A percentile compares a stretch with the other conserved stretches of the same genome.
These are phyloP conservation scores for Theocolax elegans DNA, from an alignment of 1,140 invertebrate species.

Conservation along the genomic window DNA sequence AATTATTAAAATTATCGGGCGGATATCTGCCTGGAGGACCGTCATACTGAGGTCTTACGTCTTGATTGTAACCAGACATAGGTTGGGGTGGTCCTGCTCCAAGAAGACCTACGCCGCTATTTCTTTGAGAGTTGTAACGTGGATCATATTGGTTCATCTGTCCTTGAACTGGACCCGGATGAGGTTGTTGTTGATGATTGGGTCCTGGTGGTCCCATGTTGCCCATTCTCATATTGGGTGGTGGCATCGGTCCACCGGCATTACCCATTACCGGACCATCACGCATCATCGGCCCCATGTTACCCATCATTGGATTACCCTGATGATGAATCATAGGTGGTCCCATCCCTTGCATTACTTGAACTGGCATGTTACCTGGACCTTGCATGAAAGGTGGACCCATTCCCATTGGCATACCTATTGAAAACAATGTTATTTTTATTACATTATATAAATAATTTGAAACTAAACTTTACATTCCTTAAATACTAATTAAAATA, in stretches of 20 bases:
- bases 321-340: slow-evolving; percentile 64
- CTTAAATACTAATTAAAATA: no score
- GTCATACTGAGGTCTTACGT: slow-evolving; percentile 53
- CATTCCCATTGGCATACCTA: slow-evolving; percentile 59
- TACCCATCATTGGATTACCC: slow-evolving; percentile 65
- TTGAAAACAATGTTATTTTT: slow-evolving; percentile 1
- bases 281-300: slow-evolving; percentile 58
- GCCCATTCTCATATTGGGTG: slow-evolving; percentile 33
- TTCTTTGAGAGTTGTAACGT: slow-evolving; percentile 55
- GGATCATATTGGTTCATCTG: slow-evolving; percentile 60
- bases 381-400: slow-evolving; percentile 24
- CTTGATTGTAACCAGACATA: slow-evolving; percentile 50
- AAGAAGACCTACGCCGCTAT: slow-evolving; percentile 60
- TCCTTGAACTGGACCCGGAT: slow-evolving; percentile 42
- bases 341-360: slow-evolving; percentile 44
- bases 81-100: slow-evolving; percentile 56
- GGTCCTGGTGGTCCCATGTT: slow-evolving; percentile 23
- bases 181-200: slow-evolving; percentile 13
- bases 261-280: slow-evolving; percentile 34
- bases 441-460: not conserved
- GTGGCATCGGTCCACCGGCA: slow-evolving; percentile 34
- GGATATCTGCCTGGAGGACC: slow-evolving; percentile 46
- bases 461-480: no score
- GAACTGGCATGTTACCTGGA: slow-evolving; percentile 2
- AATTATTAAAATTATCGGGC: slow-evolving; percentile 34